Conservation (phyloP, 1,140 invertebrate species). For the Drepana arcuata region DNA sequence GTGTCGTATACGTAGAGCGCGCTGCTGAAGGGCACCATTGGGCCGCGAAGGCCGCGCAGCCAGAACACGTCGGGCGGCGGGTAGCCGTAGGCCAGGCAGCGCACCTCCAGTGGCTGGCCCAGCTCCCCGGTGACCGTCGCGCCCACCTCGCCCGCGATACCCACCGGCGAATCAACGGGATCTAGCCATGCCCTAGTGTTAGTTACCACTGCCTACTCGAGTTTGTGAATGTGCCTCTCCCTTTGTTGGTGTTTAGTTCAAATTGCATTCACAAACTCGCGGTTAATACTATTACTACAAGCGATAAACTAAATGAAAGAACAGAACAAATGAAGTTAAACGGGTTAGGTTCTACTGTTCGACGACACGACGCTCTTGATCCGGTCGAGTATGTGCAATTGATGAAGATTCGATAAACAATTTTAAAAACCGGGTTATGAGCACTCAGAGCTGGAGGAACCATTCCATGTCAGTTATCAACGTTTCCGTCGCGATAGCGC, state of each 20-base stretch:
- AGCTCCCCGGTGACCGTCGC: conserved; percentile 78
- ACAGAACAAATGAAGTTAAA: conserved; percentile 25
- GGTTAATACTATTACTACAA: conserved; percentile 20
- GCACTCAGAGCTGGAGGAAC: too few relatives aligned
- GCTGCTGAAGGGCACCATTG: conserved; percentile 79
- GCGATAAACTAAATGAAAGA: conserved; percentile 11
- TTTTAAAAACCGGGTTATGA: too few relatives aligned
- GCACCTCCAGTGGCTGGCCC: conserved; percentile 78
- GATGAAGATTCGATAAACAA: too few relatives aligned
- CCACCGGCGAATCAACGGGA: conserved; percentile 61
- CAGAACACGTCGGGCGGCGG: conserved; percentile 87
- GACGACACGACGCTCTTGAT: too few relatives aligned
- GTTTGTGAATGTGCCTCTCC: conserved; percentile 27
- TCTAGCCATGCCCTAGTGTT: conserved; percentile 62
- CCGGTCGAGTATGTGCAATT: too few relatives aligned
- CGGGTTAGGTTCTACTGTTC: too few relatives aligned
- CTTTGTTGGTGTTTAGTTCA: background rate
- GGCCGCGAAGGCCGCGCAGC: conserved; percentile 81
- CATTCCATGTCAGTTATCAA: too few relatives aligned
- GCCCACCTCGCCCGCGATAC: conserved; percentile 73
- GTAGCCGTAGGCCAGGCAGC: conserved; percentile 88
- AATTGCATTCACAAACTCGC: conserved; percentile 22
- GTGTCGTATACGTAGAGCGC: conserved; percentile 79
- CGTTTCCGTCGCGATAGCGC: too few relatives aligned
- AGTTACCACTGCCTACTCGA: conserved; percentile 38